phyloP scores from a whole-genome alignment of 92 coral and sea anemone species.

The Meandrina meandrites region DNA sequence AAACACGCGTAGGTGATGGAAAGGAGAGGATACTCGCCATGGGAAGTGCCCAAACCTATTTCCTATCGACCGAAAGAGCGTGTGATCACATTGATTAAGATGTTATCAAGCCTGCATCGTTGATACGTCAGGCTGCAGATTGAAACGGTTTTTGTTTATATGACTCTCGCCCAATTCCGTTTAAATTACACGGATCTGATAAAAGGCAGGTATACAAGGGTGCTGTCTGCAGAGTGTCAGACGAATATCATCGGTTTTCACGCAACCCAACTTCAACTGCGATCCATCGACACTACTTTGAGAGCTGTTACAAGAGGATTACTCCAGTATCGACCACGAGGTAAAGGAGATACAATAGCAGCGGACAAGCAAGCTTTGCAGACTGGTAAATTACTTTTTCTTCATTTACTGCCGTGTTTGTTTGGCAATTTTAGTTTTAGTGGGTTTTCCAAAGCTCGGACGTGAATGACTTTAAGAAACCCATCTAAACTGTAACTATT shows the following conservation, averaged over 20 bases:
- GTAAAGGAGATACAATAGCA: background rate
- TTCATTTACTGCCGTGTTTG: background rate
- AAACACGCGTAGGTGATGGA: slow-evolving; percentile 14
- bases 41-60: slow-evolving; percentile 23
- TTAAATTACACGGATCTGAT: slow-evolving; percentile 29
- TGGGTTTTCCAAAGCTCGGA: background rate
- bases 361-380: background rate
- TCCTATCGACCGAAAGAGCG: slow-evolving; percentile 18
- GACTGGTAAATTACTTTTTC: background rate
- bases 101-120: slow-evolving; percentile 19
- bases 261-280: slow-evolving; percentile 20
- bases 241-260: background rate
- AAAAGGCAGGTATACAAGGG: slow-evolving; percentile 35
- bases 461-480: background rate
- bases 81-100: slow-evolving; percentile 21
- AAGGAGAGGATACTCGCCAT: slow-evolving; percentile 11
- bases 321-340: background rate
- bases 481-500: background rate
- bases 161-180: slow-evolving; percentile 35
- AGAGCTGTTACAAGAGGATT: slow-evolving; percentile 12
- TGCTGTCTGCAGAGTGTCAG: slow-evolving; percentile 31
- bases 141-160: slow-evolving; percentile 23
- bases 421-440: background rate
- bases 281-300: background rate
- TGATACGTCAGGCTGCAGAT: slow-evolving; percentile 20